Evolutionary conservation across 2,113 vertebrate genomes (phyloP).

Genomic region (Phalacrocorax carbo): DNA sequence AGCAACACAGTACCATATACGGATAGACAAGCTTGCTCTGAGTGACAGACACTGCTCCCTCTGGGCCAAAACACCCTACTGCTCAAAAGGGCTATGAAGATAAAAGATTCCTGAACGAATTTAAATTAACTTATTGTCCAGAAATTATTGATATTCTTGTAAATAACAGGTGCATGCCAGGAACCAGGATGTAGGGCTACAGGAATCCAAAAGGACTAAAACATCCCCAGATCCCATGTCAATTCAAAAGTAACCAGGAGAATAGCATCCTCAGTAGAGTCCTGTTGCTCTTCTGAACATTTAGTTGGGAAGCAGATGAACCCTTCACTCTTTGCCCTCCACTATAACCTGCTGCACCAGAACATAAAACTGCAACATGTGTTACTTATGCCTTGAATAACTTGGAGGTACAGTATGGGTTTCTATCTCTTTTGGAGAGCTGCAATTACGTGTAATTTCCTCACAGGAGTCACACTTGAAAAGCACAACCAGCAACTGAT

Average conservation of each 20-base stretch:
- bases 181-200: neutral
- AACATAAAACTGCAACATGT: neutral
- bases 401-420: neutral
- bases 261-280: neutral
- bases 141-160: neutral
- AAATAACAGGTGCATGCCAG: neutral
- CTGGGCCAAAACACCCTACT: neutral
- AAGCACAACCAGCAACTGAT: neutral
- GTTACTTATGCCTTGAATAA: neutral
- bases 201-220: neutral
- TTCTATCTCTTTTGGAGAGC: neutral
- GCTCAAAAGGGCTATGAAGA: neutral
- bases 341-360: neutral
- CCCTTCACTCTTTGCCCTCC: neutral
- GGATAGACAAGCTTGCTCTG: conserved; percentile 22
- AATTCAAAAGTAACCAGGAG: neutral
- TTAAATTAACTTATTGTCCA: neutral
- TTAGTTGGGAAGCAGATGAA: neutral
- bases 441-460: neutral
- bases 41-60: neutral
- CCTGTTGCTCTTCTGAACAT: neutral
- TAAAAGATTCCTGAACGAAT: neutral
- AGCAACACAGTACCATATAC: conserved; percentile 56
- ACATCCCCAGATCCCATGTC: neutral
- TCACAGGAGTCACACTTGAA: neutral